Base-by-base conservation (phyloP, 2,113 vertebrate genomes). In the Megatriorchis doriae region DNA sequence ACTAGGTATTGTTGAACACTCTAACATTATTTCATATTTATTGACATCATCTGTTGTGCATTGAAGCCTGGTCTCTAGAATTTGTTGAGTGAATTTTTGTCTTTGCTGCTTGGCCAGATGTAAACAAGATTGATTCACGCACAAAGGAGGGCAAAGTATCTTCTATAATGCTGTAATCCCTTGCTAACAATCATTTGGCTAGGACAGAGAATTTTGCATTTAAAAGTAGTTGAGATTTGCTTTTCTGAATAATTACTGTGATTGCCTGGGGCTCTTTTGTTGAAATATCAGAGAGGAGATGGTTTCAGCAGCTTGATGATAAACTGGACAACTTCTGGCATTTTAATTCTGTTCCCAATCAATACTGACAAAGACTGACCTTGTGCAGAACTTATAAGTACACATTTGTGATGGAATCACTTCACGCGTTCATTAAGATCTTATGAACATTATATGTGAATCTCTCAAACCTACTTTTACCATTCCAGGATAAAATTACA, bases 191-290 rank as follows among this genome's bases (percentile, higher is more conserved):
- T 87, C 65, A 94, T 85, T 89, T 94, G 83, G 81, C 77, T 88
- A 79, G 88, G 73, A 87, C 38, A 72, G 83, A 95, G 77, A 91
- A 91, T 94, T 94, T 93, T 94, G 89, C 90, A 95, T 96, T 95
- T 96, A 95, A 97, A 94, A 96, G 83, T 82, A 96, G 88, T 82
- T 70, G 91, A 97, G 91, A 94, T 93, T 93, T 94, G 81, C 93
- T 95, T 93, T 95, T 94, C 95, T 92, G 94, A 95, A 97, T 95
- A 96, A 95, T 96, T 96, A 95, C 94, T 85, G 81, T 87, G 93
- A 93, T 93, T 96, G 92, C 95, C 95, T 89, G 61, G 85, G 96
- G 95, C 93, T 94, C 65, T 73, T 97, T 87, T 94, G 94, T 88
- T 91, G 95, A 96, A 97, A 92, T 96, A 97, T 89, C 91, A 96